phyloP scores from a whole-genome alignment of 2,113 vertebrate genomes.

The Antechinus flavipes region DNA sequence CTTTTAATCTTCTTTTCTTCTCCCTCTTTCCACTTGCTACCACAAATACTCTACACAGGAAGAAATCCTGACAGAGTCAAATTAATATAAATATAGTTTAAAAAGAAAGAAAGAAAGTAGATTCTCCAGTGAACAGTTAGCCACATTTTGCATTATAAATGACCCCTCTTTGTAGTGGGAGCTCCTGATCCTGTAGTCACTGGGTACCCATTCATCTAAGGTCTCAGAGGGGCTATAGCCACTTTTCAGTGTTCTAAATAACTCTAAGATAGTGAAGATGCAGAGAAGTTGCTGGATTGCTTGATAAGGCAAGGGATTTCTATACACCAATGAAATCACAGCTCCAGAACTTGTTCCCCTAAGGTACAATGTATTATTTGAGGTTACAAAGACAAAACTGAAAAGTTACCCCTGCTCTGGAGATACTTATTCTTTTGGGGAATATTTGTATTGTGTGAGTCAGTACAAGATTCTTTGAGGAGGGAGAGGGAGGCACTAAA shows the following conservation, averaged over 20 bases:
- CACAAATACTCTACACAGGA: background rate
- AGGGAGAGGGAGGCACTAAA: background rate
- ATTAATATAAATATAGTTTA: background rate
- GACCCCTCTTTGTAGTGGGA: background rate
- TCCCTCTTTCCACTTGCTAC: background rate
- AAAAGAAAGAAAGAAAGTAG: background rate
- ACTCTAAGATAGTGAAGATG: background rate
- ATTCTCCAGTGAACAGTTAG: background rate
- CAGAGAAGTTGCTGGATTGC: background rate
- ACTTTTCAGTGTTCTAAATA: background rate
- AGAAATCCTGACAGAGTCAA: background rate
- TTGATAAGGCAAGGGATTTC: background rate
- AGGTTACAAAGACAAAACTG: background rate
- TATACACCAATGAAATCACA: background rate
- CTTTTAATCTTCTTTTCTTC: background rate
- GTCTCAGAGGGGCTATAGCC: background rate
- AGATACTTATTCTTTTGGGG: background rate
- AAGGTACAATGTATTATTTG: background rate
- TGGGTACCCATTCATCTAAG: background rate
- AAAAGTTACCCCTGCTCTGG: background rate
- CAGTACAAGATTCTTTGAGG: background rate
- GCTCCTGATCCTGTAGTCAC: background rate
- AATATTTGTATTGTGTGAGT: background rate
- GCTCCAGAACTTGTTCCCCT: background rate
- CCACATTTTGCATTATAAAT: background rate